phyloP scores from a whole-genome alignment of 2,797 vertebrate genomes.

The Alectoris magna region DNA sequence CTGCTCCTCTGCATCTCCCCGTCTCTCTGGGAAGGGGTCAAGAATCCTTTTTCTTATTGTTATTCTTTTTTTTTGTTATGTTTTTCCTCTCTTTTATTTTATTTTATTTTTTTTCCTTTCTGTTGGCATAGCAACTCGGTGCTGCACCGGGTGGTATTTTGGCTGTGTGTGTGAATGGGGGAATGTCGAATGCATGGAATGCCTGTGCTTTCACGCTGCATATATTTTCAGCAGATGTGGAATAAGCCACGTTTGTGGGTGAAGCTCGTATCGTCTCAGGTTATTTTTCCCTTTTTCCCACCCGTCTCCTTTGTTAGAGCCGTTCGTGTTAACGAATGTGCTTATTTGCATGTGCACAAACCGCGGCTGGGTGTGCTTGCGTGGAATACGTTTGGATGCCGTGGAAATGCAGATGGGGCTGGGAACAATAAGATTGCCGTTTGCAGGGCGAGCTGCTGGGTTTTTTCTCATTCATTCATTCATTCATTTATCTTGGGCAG shows the following conservation, averaged over 20 bases:
- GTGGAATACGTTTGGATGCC: neutral
- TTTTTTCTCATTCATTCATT: conserved; percentile 32
- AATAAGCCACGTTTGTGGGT: neutral
- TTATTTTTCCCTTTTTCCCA: neutral
- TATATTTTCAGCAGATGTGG: neutral
- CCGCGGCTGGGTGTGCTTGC: neutral
- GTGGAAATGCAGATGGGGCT: conserved; percentile 49
- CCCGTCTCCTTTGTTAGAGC: neutral
- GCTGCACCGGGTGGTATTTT: conserved; percentile 57
- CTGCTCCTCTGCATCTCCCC: conserved; percentile 32
- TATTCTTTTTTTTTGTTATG: neutral
- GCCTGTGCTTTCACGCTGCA: neutral
- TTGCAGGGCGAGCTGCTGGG: conserved; percentile 54
- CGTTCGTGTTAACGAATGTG: neutral
- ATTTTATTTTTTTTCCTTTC: conserved; percentile 60
- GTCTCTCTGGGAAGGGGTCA: conserved; percentile 69
- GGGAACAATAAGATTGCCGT: conserved; percentile 67
- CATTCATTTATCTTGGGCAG: conserved; percentile 78
- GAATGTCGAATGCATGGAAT: conserved; percentile 23
- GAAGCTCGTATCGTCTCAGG: neutral
- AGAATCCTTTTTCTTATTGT: neutral
- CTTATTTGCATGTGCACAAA: conserved; percentile 47
- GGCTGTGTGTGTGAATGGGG: neutral
- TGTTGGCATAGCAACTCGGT: conserved; percentile 97
- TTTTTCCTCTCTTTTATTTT: neutral